These are phyloP conservation scores for Notothenia coriiceps DNA, from an alignment of 2,113 vertebrate species.

Conservation along the genomic window DNA sequence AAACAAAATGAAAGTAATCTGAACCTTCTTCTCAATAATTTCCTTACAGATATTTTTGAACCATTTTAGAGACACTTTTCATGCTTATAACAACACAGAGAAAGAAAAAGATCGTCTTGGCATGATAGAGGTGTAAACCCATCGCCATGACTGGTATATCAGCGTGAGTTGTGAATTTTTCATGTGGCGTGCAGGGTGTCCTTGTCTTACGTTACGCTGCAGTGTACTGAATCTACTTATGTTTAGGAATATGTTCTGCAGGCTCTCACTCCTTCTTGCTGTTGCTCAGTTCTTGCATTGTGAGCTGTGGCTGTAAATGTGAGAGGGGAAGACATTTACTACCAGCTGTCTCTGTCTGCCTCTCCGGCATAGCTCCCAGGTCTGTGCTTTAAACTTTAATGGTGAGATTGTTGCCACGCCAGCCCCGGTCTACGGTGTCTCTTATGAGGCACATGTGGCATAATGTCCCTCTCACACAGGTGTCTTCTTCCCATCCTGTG, in stretches of 20 bases:
- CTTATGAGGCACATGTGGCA: conserved; percentile 26
- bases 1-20: background rate
- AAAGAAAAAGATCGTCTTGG: background rate
- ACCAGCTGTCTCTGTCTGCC: conserved; percentile 10
- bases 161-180: conserved; percentile 71
- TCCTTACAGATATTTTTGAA: background rate
- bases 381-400: conserved; percentile 72
- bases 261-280: background rate
- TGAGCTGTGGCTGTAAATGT: background rate
- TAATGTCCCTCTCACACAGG: conserved; percentile 35
- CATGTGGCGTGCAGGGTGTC: conserved; percentile 51
- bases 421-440: conserved; percentile 45
- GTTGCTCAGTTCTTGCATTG: background rate
- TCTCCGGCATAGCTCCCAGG: conserved; percentile 26
- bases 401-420: conserved; percentile 25
- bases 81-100: background rate
- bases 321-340: background rate
- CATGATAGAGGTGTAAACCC: background rate
- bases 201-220: conserved; percentile 48
- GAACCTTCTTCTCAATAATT: background rate
- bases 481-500: conserved; percentile 58
- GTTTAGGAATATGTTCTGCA: background rate
- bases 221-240: conserved; percentile 8
- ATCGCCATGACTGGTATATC: background rate
- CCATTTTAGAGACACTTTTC: background rate